Conservation (phyloP, 1,140 invertebrate species). For the Caenorhabditis remanei region DNA sequence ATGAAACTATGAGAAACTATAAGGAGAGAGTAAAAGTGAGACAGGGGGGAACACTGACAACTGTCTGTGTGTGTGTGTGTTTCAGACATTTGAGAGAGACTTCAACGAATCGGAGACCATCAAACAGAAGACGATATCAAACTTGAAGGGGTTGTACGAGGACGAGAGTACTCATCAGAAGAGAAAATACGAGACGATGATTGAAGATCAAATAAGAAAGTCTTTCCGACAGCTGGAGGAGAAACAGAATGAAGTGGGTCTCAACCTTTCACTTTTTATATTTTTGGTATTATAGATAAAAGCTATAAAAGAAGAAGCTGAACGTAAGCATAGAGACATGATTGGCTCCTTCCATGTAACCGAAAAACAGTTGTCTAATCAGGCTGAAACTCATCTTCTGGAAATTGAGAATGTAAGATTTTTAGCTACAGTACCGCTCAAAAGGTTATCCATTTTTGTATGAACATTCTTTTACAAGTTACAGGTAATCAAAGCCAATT, state of each 20-base stretch:
- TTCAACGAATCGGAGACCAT: constrained; percentile 48
- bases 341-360: constrained; percentile 15
- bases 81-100: constrained; percentile 35
- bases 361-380: constrained; percentile 19
- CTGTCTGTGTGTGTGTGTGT: background rate
- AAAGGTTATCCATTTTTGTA: too few relatives aligned
- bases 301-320: constrained; percentile 29
- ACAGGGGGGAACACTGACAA: background rate
- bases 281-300: background rate
- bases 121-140: constrained; percentile 38
- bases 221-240: constrained; percentile 45
- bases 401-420: constrained; percentile 41
- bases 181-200: constrained; percentile 48
- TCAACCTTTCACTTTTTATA: background rate
- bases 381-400: background rate
- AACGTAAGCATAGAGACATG: constrained; percentile 28
- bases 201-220: constrained; percentile 50
- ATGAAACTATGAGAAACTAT: constrained; percentile 39
- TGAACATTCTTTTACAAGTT: too few relatives aligned
- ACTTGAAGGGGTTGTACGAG: constrained; percentile 48
- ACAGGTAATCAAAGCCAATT: too few relatives aligned
- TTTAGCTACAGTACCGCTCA: too few relatives aligned
- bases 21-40: constrained; percentile 20
- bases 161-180: constrained; percentile 47
- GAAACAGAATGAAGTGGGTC: constrained; percentile 48